Base-by-base conservation (phyloP, 2,888 invertebrate genomes). In the Hyppa rectilinea region DNA sequence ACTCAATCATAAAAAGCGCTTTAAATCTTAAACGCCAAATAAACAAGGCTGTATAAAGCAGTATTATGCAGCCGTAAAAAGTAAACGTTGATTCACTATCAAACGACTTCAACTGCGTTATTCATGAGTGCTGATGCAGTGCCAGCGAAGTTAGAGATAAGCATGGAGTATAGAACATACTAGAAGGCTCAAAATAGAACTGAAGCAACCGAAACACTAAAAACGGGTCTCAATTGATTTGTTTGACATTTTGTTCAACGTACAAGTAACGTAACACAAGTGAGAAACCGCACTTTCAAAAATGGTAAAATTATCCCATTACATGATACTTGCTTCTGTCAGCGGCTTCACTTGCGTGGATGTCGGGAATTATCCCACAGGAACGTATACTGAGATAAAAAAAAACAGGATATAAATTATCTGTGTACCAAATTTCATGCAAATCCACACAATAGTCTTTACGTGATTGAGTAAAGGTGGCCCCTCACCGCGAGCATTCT, bases 91-190 rank as follows among this genome's bases (percentile, higher is more conserved):
- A 69, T 79, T 79, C 80, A 63, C 80, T 80, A 74, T 65, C 83
- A 76, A 73, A 65, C 78, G 83, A 73, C 64, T 75, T 29, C 29
- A 43, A 60, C 61, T 83, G 75, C 71, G 75, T 83, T 84, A 83
- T 84, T 83, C 83, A 83, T 84, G 85, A 83, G 76, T 59, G 70
- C 52, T 82, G 85, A 83, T 83, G 80, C 83, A 83, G 65, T 72
- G 78, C 69, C 52, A 64, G 73, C 38, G 38, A 82, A 84, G 80
- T 84, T 84, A 52, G 52, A 78, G 82, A 73, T 82, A 47, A 29
- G 12, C 40, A 40, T 14, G 47, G 75, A 67, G 14, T 23, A 40
- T 9, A n/a, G 40, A 75, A 49, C 0, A 4, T 2, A 34, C 2
- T 34, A 71, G 75, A 75, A 34, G 20, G 4, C 3, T 10, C 75